Base-by-base conservation (phyloP, 2,888 invertebrate species). In the Boloria euphrosyne region DNA sequence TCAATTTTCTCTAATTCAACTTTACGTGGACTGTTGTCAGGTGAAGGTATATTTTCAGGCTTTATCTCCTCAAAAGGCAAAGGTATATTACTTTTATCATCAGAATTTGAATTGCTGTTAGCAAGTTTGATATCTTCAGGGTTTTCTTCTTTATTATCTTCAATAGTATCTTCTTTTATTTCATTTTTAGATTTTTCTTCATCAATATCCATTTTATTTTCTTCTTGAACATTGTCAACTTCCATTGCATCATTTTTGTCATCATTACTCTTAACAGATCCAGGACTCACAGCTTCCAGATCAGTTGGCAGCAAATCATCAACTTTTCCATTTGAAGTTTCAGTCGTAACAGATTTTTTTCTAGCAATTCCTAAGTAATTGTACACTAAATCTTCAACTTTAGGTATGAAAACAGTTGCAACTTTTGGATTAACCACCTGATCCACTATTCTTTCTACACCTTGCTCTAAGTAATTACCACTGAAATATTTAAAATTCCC, bases 381-480 rank as follows among this genome's bases (percentile, higher is more conserved):
- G 80, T 97, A 98, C 0, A 98, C 96, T 16, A 97, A 95, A 77
- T 97, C 97, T 85, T 98, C 97, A 10, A 98, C 96, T 93, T 97
- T 96, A 0, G 98, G 97, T 80, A 97, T 95, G 82, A 98, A 97
- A 13, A 97, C 95, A 3, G 96, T 94, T 71, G 95, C 95, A 7
- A 98, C 96, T 92, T 98, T 98, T 0, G 98, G 97, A 85, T 98
- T 97, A 0, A 98, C 97, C 0, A 98, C 98, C 93, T 99, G 98
- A 82, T 98, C 98, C 0, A 98, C 98, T 71, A 99, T 98, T 73
- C 98, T 94, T 83, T 98, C 98, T 3, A 98, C 97, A 10, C 98
- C 98, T 74, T 95, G 96, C 78, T 97, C 97, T 73, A 98, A 90
- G 85, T 96, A 97, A 53, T 97, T 97, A 63, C 97, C 96, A 79